Conservation (phyloP, 2,113 vertebrate genomes). For the Podiceps cristatus region DNA sequence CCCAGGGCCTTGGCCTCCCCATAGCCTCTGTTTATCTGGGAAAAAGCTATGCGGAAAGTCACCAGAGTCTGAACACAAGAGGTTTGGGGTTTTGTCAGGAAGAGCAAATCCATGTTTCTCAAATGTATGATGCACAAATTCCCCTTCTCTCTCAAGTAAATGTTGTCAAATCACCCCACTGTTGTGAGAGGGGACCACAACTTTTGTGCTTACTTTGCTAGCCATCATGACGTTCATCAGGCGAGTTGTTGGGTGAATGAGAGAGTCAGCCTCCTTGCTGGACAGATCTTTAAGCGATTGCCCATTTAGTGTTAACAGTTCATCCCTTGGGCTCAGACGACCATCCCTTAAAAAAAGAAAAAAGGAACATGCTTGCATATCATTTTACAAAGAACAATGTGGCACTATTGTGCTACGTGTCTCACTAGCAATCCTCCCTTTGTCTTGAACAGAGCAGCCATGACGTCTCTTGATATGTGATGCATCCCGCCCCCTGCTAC, state of each 20-base stretch:
- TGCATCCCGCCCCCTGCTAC: neutral
- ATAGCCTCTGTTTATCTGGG: conserved; percentile 38
- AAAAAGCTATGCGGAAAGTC: conserved; percentile 14
- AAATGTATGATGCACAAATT: neutral
- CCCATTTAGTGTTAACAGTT: conserved; percentile 68
- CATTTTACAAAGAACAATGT: neutral
- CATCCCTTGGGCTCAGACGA: conserved; percentile 61
- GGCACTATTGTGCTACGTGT: neutral
- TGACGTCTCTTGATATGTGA: neutral
- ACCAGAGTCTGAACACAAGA: conserved; percentile 13
- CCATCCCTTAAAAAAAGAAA: conserved; percentile 52
- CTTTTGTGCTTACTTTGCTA: conserved; percentile 50
- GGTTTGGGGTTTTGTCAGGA: neutral
- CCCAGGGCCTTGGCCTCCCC: neutral
- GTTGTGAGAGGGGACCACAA: neutral
- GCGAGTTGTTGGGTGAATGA: neutral
- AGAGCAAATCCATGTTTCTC: neutral
- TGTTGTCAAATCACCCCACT: neutral
- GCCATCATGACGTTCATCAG: conserved; percentile 37
- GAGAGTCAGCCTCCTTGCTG: conserved; percentile 50
- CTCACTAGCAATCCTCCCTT: neutral
- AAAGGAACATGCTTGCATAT: neutral
- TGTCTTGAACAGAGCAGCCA: neutral
- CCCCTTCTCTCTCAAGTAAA: neutral
- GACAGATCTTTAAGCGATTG: conserved; percentile 68